Evolutionary conservation across 2,797 vertebrate genomes (phyloP).

Genomic region (Chloroceryle amazona): DNA sequence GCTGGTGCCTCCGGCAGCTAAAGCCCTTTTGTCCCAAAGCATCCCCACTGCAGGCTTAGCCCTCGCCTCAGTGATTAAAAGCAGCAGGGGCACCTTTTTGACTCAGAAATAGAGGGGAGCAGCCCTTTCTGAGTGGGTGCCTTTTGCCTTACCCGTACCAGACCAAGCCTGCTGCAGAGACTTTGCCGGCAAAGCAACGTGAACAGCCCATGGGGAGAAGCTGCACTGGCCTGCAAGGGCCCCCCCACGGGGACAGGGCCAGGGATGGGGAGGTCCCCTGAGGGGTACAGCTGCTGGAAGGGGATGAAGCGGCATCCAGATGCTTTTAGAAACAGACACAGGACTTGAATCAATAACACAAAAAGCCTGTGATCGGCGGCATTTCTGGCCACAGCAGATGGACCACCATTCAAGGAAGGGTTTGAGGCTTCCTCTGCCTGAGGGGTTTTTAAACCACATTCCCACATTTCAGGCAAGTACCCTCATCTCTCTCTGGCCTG

Average conservation of each 20-base stretch:
- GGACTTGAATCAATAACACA: constrained; percentile 74
- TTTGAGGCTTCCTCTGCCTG: constrained; percentile 76
- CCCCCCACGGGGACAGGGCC: background rate
- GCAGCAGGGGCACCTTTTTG: background rate
- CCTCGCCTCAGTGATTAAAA: background rate
- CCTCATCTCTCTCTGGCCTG: constrained; percentile 52
- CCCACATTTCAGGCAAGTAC: constrained; percentile 64
- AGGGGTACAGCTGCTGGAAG: constrained; percentile 26
- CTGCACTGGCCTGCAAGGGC: background rate
- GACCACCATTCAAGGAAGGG: constrained; percentile 75
- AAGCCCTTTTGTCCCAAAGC: background rate
- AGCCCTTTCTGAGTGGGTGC: background rate
- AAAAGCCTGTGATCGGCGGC: constrained; percentile 61
- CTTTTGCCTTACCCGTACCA: background rate
- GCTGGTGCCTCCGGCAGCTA: accelerated
- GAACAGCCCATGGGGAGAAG: background rate
- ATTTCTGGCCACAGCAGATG: constrained; percentile 75
- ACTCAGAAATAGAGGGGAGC: background rate
- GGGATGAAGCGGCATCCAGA: constrained; percentile 20
- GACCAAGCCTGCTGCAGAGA: background rate
- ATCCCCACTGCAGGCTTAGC: background rate
- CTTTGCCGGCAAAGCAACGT: accelerated
- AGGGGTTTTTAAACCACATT: constrained; percentile 75
- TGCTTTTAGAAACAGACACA: constrained; percentile 62
- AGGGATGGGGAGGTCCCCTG: background rate